A percentile compares a stretch with the other conserved stretches of the same genome.
Conservation (phyloP, 2,888 invertebrate genomes). For the Pyrgus malvae region DNA sequence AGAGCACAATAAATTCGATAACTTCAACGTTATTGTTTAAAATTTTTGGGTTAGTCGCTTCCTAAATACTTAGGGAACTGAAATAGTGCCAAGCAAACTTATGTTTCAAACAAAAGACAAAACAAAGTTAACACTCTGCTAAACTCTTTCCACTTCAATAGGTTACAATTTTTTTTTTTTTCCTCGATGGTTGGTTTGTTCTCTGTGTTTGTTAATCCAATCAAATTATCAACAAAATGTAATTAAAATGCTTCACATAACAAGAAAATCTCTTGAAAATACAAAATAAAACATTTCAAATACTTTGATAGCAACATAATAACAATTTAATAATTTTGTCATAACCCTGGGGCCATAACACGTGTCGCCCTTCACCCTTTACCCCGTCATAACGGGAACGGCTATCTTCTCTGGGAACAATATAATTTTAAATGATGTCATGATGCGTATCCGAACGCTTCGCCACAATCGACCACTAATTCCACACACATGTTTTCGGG, state of each 20-base stretch:
- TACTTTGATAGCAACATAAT: not conserved
- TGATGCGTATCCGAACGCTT: slow-evolving; percentile 40
- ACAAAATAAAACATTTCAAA: not conserved
- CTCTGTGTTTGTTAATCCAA: too few species aligned
- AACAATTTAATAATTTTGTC: slow-evolving; percentile 32
- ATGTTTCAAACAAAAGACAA: not conserved
- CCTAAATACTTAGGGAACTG: not conserved
- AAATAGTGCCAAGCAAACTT: not conserved
- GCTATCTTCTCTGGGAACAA: slow-evolving; percentile 35
- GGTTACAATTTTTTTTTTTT: too few species aligned
- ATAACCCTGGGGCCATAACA: slow-evolving; percentile 39
- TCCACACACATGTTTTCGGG: slow-evolving; percentile 46
- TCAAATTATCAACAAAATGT: too few species aligned
- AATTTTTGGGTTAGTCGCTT: not conserved
- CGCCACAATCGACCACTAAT: slow-evolving; percentile 60
- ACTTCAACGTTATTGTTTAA: not conserved
- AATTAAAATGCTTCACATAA: too few species aligned
- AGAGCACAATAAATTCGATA: too few species aligned
- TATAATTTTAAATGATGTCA: slow-evolving; percentile 40
- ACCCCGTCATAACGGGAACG: slow-evolving; percentile 59
- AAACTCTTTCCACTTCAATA: too few species aligned
- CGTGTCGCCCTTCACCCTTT: slow-evolving; percentile 74
- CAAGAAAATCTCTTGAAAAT: too few species aligned
- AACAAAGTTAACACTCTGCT: too few species aligned
- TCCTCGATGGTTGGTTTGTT: too few species aligned